phyloP scores from a whole-genome alignment of 2,113 vertebrate genomes.

The Ovis aries region ARS-UI_Ramb_v3.0 NC_056058.1:72846001-72846500 shows the following conservation, averaged over 20 bases:
- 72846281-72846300: conserved; percentile 58
- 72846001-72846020: neutral
- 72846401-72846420: conserved; percentile 49
- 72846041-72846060: neutral
- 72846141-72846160: conserved; percentile 17
- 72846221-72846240: conserved; percentile 37
- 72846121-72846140: conserved; percentile 36
- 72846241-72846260: conserved; percentile 27
- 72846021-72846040: neutral
- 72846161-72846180: neutral
- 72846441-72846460: conserved; percentile 25
- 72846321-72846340: conserved; percentile 49
- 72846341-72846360: conserved; percentile 42
- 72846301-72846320: conserved; percentile 48
- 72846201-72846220: conserved; percentile 49
- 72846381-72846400: conserved; percentile 68
- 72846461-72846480: conserved; percentile 40
- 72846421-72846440: conserved; percentile 57
- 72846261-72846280: conserved; percentile 35
- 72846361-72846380: conserved; percentile 33
- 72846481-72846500: conserved; percentile 59
- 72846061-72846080: neutral
- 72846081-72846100: neutral
- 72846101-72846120: conserved; percentile 26
- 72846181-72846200: conserved; percentile 19